Conservation (phyloP, 2,888 invertebrate species). For the Leptogaster cylindrica region DNA sequence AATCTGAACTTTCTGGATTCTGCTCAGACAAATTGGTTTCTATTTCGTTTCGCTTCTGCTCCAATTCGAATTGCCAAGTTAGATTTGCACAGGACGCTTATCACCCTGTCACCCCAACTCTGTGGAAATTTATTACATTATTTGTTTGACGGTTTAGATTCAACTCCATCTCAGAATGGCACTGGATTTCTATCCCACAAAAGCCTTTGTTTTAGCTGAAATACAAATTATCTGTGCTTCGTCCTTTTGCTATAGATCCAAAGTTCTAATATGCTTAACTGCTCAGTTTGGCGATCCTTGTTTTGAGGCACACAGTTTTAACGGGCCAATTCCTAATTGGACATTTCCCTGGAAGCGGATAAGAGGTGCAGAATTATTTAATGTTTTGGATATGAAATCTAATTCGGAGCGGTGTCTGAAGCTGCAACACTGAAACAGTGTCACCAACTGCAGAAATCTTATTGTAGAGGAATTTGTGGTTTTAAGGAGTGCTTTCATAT, state of each 20-base stretch:
- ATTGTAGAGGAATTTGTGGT: too few relatives aligned
- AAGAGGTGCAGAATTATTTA: too few relatives aligned
- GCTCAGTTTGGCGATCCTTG: neutral
- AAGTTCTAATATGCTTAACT: neutral
- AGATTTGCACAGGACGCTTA: neutral
- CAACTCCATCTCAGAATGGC: neutral
- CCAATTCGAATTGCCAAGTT: neutral
- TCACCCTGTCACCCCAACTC: neutral
- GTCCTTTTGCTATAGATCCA: neutral
- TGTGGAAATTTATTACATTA: slow-evolving; percentile 2
- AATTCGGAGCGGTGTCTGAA: too few relatives aligned
- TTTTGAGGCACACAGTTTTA: neutral
- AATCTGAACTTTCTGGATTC: neutral
- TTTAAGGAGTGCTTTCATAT: too few relatives aligned
- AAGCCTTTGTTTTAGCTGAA: slow-evolving; percentile 1
- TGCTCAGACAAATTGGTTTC: slow-evolving; percentile 1
- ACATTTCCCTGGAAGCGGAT: too few relatives aligned
- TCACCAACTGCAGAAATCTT: too few relatives aligned
- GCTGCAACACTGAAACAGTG: too few relatives aligned
- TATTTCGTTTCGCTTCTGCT: neutral
- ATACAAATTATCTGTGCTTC: neutral
- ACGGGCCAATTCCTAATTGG: too few relatives aligned
- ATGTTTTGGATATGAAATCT: too few relatives aligned
- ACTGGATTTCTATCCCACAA: neutral
- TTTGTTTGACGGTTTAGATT: neutral